Base-by-base conservation (phyloP, 2,797 vertebrate species). In the Rhinoraja longicauda region DNA sequence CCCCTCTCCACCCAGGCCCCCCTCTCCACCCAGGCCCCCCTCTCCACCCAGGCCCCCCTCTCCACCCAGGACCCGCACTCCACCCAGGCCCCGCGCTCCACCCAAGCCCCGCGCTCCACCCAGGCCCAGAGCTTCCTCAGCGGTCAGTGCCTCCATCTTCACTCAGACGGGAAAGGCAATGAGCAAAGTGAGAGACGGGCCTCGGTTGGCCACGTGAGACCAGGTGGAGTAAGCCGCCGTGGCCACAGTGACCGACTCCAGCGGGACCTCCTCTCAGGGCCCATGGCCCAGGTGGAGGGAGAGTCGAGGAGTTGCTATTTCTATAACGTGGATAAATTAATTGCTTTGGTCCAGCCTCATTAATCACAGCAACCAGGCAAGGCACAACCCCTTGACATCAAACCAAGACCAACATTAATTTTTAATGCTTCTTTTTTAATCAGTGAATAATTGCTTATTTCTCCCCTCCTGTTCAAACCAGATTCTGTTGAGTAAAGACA, bases 351-450 rank as follows among this genome's bases (percentile, higher is more conserved):
- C n/a, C 17, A 15, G 17, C 17, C 59, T 88, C 84, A 67, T 88
- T 67, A 88, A 88, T 88, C 84, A 62, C 88, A 88, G 84, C 17
- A 88, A 67, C n/a, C 29, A 26, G 81, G 24, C 53, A 67, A 64
- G 84, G 19, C 29, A 88, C 62, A 67, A 67, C 88, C 17, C n/a
- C 59, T 88, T 64, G n/a, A 21, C 84, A 2, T 21, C 59, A n/a
- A 67, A 67, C 88, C 84, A 32, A 64, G 59, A 19, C 84, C 19
- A 67, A 64, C 59, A 88, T 67, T 67, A 36, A 88, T 64, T 88
- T 88, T 88, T 88, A 88, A 67, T 36, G 59, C 36, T 7, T 72
- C 4, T 4, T 62, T 88, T 32, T 88, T 59, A 88, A 24, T 19
- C 17, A 9, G 62, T 67, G 84, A 67, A 88, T 21, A 36, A 17